phyloP scores from a whole-genome alignment of 2,113 vertebrate species.

The Dipodomys stephensi region DNA sequence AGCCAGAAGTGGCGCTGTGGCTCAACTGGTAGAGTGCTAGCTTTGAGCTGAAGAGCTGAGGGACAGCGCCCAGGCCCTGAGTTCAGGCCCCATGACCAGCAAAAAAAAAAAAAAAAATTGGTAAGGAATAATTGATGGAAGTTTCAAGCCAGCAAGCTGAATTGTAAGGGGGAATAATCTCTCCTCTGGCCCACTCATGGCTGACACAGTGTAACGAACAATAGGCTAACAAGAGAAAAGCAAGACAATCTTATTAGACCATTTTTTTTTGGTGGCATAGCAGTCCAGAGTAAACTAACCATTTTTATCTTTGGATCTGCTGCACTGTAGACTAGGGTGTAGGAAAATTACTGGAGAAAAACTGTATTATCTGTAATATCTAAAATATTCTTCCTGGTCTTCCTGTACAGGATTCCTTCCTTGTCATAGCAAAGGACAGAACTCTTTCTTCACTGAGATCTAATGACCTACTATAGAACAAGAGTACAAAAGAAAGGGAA shows the following conservation, averaged over 20 bases:
- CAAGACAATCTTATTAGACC: not conserved
- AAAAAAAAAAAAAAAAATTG: not conserved
- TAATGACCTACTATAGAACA: not conserved
- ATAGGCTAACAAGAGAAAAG: not conserved
- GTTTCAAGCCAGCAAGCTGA: not conserved
- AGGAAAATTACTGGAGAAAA: not conserved
- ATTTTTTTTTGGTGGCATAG: not conserved
- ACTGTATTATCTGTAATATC: not conserved
- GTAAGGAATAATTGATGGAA: slow-evolving; percentile 2
- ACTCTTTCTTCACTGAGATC: not conserved
- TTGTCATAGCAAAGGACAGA: not conserved
- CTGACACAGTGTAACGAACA: not conserved
- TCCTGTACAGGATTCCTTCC: not conserved
- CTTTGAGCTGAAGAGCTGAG: too few relatives aligned
- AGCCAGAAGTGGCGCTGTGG: too few relatives aligned
- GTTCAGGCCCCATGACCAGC: too few relatives aligned
- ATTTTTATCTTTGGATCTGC: not conserved
- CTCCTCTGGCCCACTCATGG: not conserved
- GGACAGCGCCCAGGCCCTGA: too few relatives aligned
- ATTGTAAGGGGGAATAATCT: not conserved
- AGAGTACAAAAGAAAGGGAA: not conserved
- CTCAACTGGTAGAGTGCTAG: too few relatives aligned
- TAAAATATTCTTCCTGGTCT: not conserved
- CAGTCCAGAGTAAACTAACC: not conserved
- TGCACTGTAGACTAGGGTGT: not conserved